Evolutionary conservation across 2,888 invertebrate genomes (phyloP), one percentile per base, ranked within the genome.

Genomic region (Cheilosia scutellata): DNA sequence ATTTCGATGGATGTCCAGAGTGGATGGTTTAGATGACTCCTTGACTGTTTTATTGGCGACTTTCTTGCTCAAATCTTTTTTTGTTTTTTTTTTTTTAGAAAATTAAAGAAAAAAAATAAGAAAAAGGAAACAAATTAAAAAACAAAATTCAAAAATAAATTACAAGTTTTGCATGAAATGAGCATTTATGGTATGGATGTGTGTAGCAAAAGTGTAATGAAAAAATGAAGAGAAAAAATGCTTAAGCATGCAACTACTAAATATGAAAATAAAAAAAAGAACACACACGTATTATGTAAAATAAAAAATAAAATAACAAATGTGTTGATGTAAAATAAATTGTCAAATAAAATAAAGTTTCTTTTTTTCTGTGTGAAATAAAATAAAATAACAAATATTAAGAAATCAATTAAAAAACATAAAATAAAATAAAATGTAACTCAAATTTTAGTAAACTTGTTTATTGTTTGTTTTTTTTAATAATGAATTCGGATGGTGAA

Each of bases 371-470:
- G 55, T 60, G 37, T 82, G 55, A 71, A 75, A 62, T 53, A 84
- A 74, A 68, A 74, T 20, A 37, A 42, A 53, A 58, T 37, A 60
- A 53, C 65, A 58, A 87, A 79, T 84, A 88, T 89, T 88, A 75
- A 87, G 78, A 63, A 80, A 55, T 37, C 65, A 44, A 79, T 62
- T 86, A 86, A 74, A 74, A 66, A 87, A 79, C 44, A 80, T 57
- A 31, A 58, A 63, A 65, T 51, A 74, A 80, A 79, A 80, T 75
- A 84, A 79, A 83, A 51, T 63, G 25, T 51, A 83, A 86, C 72
- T 72, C 82, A 86, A 86, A 62, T 82, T 84, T 83, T 77, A 87
- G 88, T 88, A 80, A 82, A 68, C 25, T 66, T 62, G 57, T 88
- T 87, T 87, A 86, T 86, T 86, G 71, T 65, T 82, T 83, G 47